These are phyloP conservation scores for Chaetogeoica ovagalla DNA, from an alignment of 2,888 invertebrate genomes.

Conservation along the genomic window DNA sequence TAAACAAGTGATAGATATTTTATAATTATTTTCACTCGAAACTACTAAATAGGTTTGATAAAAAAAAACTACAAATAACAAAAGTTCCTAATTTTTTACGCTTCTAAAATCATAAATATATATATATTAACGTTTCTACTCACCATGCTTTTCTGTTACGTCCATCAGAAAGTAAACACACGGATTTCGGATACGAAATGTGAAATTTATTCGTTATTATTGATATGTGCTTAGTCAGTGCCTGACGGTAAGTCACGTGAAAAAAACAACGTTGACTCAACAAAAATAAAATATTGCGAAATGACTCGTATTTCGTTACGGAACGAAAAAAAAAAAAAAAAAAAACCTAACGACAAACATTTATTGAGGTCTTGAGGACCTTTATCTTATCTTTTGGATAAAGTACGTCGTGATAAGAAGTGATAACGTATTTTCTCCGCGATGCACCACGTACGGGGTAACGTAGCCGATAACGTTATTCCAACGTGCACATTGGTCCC, in stretches of 20 bases:
- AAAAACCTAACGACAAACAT: no score
- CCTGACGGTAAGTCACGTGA: background rate
- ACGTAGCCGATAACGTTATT: no score
- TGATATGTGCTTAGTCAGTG: background rate
- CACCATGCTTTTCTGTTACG: slow-evolving; percentile 2
- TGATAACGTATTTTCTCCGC: background rate
- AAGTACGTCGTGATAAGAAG: slow-evolving; percentile 7
- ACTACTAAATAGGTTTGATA: no score
- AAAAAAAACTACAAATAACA: no score
- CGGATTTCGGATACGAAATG: background rate
- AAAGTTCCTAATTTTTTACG: no score
- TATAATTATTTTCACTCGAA: no score
- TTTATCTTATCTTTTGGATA: background rate
- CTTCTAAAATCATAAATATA: no score
- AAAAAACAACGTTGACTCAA: background rate
- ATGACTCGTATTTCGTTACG: background rate
- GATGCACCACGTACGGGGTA: background rate
- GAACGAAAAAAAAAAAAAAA: no score
- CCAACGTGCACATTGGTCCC: no score
- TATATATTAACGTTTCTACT: slow-evolving; percentile 2
- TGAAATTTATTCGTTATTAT: background rate
- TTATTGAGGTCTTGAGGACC: background rate
- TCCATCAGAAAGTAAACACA: background rate
- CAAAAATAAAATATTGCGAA: background rate
- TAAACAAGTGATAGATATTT: no score